Evolutionary conservation across 2,113 vertebrate species (phyloP), one percentile per base, ranked within the genome.

Genomic region (Connochaetes taurinus): DNA sequence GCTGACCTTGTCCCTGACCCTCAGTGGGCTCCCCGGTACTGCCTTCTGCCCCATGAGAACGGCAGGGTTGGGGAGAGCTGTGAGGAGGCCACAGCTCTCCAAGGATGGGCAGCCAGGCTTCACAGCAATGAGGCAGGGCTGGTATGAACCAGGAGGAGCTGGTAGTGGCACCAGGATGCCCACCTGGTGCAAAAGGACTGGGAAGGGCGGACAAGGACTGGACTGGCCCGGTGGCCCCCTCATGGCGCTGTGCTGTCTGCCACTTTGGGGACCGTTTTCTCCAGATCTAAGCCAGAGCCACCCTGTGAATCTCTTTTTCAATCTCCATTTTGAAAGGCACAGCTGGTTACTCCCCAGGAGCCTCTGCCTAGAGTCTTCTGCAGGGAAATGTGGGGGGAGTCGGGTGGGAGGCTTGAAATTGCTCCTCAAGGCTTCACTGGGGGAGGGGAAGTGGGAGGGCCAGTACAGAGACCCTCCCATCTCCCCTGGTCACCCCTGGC

Each of bases 381-480:
- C 47, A 52, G 78, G 17, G 29, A 33, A 45, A 78, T 8, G 13
- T 2, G 1, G 0, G 6, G 2, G 43, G 71, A 14, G 71, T 76
- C 0, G 40, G 45, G 78, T 15, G 4, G 16, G 29, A 31, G 78
- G 78, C 47, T 52, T 52, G 17, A 52, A 33, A 50, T 33, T n/a
- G 31, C 78, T 33, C 47, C 10, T 13, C 29, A n/a, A n/a, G 2
- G 29, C 43, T 80, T 80, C 45, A 80, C 7, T 31, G 27, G 45
- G 25, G 76, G 17, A 52, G 47, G 78, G 31, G 67, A 74, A 74
- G 21, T 15, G 74, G 43, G 27, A 45, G 14, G 27, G 25, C 74
- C 0, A 0, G 5, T 74, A 27, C 71, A 53, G 80, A 52, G 31
- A 7, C 33, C 12, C 52, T 25, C 52, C 33, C 0, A 0, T 7